Evolutionary conservation across 64 coral and sea anemone genomes (phyloP).

Genomic region (Hydrozoanthus tunicans): DNA sequence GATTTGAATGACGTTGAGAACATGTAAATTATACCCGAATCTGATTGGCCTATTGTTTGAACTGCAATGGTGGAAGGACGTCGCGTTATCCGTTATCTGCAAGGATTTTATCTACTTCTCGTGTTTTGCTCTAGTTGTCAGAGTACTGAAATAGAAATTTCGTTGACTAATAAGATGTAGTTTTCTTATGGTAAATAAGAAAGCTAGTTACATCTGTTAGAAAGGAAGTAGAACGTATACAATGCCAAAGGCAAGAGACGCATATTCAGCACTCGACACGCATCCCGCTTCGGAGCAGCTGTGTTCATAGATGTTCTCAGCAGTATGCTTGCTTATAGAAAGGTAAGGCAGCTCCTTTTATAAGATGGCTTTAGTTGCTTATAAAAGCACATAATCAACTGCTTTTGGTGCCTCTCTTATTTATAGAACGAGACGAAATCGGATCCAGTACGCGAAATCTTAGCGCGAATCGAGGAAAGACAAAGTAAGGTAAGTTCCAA

Average conservation of each 20-base stretch:
- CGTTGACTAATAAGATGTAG: background rate
- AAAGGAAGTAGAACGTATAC: background rate
- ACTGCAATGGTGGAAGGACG: background rate
- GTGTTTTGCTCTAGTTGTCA: background rate
- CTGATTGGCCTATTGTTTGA: slow-evolving; percentile 27
- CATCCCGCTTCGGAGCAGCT: background rate
- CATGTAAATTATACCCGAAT: background rate
- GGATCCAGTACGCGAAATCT: slow-evolving; percentile 56
- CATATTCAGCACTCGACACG: background rate
- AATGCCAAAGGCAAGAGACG: background rate
- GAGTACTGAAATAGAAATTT: background rate
- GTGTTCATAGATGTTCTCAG: background rate
- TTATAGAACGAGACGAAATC: slow-evolving; percentile 34
- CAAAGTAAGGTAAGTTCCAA: slow-evolving; percentile 28
- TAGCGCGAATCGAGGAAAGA: slow-evolving; percentile 54
- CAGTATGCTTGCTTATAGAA: slow-evolving; percentile 39
- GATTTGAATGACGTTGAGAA: slow-evolving; percentile 11
- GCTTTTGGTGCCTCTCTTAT: background rate
- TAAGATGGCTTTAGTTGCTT: background rate
- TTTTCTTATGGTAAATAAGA: background rate
- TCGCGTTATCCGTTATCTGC: too few species aligned
- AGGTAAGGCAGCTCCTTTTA: background rate
- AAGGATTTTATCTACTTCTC: background rate
- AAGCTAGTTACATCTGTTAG: background rate
- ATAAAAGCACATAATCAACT: background rate